Evolutionary conservation across 1,140 invertebrate species (phyloP).

Genomic region (Papilio polyxenes): DNA sequence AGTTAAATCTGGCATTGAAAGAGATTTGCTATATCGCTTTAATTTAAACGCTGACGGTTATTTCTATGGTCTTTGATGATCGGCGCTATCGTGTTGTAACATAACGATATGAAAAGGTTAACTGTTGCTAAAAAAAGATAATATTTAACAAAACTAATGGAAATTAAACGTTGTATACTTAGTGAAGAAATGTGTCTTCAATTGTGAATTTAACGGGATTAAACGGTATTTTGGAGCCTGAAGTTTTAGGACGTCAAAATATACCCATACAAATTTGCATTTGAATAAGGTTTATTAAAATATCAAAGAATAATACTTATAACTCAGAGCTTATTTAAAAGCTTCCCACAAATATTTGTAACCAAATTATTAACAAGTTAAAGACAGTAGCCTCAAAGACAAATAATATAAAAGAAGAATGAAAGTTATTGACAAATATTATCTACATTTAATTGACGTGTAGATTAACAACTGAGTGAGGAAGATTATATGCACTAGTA

Average conservation of each 20-base stretch:
- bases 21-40: background rate
- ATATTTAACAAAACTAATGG: background rate
- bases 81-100: background rate
- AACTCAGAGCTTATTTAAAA: too few species aligned
- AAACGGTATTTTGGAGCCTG: background rate
- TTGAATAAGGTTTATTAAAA: too few species aligned
- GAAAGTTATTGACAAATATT: background rate
- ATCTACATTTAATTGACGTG: background rate
- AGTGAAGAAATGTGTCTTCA: background rate
- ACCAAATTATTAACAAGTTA: background rate
- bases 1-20: background rate
- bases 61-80: background rate
- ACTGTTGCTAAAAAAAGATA: conserved; percentile 4
- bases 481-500: background rate
- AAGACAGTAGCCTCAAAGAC: background rate
- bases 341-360: too few species aligned
- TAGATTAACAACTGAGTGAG: background rate
- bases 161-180: background rate
- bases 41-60: background rate
- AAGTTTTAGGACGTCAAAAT: background rate
- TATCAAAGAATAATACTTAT: too few species aligned
- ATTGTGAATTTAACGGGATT: background rate
- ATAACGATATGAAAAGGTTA: conserved; percentile 13
- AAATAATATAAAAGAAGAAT: background rate
- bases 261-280: too few species aligned